Base-by-base conservation (phyloP, 2,888 invertebrate species). In the Synergus itoensis region DNA sequence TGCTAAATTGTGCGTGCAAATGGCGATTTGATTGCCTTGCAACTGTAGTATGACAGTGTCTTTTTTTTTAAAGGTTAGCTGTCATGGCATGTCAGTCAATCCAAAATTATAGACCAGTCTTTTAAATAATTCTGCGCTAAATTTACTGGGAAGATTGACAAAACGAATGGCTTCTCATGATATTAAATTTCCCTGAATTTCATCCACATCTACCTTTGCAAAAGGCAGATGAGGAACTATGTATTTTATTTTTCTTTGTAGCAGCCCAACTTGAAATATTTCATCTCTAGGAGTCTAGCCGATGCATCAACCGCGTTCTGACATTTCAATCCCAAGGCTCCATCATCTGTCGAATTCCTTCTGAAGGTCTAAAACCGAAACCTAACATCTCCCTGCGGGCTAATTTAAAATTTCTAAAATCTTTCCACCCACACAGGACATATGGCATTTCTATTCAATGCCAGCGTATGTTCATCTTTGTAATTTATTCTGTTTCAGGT, bases 261-360 rank as follows among this genome's bases (percentile, higher is more conserved):
- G 41, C 65, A n/a, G 65, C 41, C n/a, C 12, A 18, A 65, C 12
- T 16, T 14, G 14, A 65, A 40, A 65, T 43, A 65, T 65, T 65
- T 65, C 41, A 65, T 40, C 41, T 65, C 16, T n/a, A 40, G 9
- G 7, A 28, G 9, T 63, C 14, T n/a, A 65, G 40, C 65, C 65
- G 41, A 65, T 65, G 41, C 65, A 43, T 65, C 65, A 60, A 60
- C 12, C 60, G 18, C 4, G 60, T 43, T 65, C 65, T 65, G 65
- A 65, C 40, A 65, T 11, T 40, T 65, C 65, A 65, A 65, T 65
- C n/a, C 60, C 21, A 21, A 60, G 21, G 60, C 21, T 65, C 18
- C 18, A 43, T 65, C 65, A 65, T 43, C 65, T 65, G 65, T 65
- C 65, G 41, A 40, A 65, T 65, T 65, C 65, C 40, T 21, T 65